phyloP scores from a whole-genome alignment of 1,140 invertebrate species.

The Acromyrmex echinatior region DNA sequence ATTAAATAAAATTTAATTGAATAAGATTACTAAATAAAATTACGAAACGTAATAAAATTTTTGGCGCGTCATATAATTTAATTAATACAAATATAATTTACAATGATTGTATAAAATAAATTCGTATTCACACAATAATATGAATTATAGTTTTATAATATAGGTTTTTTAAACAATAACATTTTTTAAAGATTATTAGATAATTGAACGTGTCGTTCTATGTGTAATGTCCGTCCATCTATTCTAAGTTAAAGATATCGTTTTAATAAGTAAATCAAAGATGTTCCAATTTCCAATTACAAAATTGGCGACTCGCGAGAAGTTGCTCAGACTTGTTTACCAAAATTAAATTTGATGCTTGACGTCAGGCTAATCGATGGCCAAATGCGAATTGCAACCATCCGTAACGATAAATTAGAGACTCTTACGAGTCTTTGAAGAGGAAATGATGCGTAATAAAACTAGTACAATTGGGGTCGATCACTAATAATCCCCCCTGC shows the following conservation, averaged over 20 bases:
- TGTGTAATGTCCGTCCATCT: background rate
- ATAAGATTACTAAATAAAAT: background rate
- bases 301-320: slow-evolving; percentile 18
- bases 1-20: background rate
- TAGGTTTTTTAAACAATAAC: no score
- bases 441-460: slow-evolving; percentile 1
- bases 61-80: background rate
- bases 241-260: background rate
- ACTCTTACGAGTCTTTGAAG: slow-evolving; percentile 2
- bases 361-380: slow-evolving; percentile 54
- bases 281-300: slow-evolving; percentile 23
- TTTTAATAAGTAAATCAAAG: slow-evolving; percentile 16
- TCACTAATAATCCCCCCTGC: background rate
- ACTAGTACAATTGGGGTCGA: background rate
- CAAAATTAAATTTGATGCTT: slow-evolving; percentile 53
- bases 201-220: background rate
- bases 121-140: background rate
- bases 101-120: background rate
- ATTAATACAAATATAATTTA: background rate
- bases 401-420: slow-evolving; percentile 17
- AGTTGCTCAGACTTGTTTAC: slow-evolving; percentile 43
- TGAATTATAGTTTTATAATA: no score
- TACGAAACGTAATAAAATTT: background rate
- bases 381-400: slow-evolving; percentile 10
- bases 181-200: background rate